Evolutionary conservation across 2,113 vertebrate species (phyloP).

Genomic region (Xiphophorus hellerii): DNA sequence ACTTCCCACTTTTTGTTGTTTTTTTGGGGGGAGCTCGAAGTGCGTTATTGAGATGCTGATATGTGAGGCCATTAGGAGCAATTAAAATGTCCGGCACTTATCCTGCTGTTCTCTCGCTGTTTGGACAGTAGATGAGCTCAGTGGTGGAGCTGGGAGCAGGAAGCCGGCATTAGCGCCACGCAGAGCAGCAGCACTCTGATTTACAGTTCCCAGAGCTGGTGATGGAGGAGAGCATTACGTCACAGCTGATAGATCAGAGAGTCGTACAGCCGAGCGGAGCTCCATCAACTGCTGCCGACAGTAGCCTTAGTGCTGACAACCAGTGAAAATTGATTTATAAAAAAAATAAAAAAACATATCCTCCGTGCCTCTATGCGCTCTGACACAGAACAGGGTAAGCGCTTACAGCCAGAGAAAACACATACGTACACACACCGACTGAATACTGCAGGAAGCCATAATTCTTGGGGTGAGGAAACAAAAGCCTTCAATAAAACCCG

Average conservation of each 20-base stretch:
- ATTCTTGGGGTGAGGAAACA: slow-evolving; percentile 43
- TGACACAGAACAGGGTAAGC: slow-evolving; percentile 47
- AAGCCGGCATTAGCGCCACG: slow-evolving; percentile 57
- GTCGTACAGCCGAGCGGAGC: slow-evolving; percentile 65
- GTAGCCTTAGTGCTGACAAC: slow-evolving; percentile 66
- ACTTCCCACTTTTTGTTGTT: slow-evolving; percentile 2
- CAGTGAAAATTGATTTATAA: slow-evolving; percentile 60
- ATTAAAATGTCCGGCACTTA: slow-evolving; percentile 61
- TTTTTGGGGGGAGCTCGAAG: slow-evolving; percentile 5
- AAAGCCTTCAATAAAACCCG: slow-evolving; percentile 52
- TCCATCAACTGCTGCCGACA: slow-evolving; percentile 72
- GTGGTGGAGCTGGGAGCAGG: slow-evolving; percentile 34
- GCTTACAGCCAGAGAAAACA: slow-evolving; percentile 32
- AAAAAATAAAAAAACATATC: slow-evolving; percentile 49
- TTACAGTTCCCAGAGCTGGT: slow-evolving; percentile 65
- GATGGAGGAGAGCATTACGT: slow-evolving; percentile 74
- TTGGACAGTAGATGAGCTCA: slow-evolving; percentile 62
- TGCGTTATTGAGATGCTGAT: slow-evolving; percentile 56
- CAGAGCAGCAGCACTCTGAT: slow-evolving; percentile 70
- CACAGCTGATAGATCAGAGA: slow-evolving; percentile 74
- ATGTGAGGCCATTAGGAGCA: slow-evolving; percentile 58
- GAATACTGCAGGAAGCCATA: slow-evolving; percentile 28
- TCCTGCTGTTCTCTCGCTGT: slow-evolving; percentile 48
- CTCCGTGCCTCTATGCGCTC: slow-evolving; percentile 49
- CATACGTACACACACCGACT: slow-evolving; percentile 28